Base-by-base conservation (phyloP, 2,888 invertebrate species). In the Leptopilina syphax region DNA sequence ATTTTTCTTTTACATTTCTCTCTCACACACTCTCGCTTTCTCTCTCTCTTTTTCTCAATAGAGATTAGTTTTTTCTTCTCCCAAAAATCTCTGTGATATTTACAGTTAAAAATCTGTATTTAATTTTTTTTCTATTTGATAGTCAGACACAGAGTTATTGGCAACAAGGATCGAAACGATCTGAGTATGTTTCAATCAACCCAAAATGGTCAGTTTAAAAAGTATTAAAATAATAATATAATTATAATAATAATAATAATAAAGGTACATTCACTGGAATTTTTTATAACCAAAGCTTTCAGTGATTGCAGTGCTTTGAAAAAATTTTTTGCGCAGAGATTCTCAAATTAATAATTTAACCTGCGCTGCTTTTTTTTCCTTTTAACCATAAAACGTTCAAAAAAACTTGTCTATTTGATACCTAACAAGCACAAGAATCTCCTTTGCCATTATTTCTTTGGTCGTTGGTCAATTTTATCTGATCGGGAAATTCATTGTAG, bases 401-500 rank as follows among this genome's bases (percentile, higher is more conserved):
- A 82, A 80, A 68, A 76, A 66, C 80, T 81, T n/a, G 54, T 67
- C 68, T 76, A 83, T 85, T 86, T 85, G 83, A 83, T 86, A 86
- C 93, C 94, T 95, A 96, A 94, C 95, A 96, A 93, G 95, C 95
- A 93, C 95, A 96, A 90, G 95, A 95, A 92, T 95, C 95, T 86
- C 94, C 94, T 90, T 96, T 96, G 90, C 95, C 94, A 90, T 95
- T 95, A 91, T 94, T 95, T 88, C 94, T 94, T 91, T 95, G 95
- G 91, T 95, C 95, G 90, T 95, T 95, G 87, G 95, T 95, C 89
- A 98, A 94, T 92, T 96, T 97, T 92, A 99, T 98, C 94, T 98
- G 97, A 93, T 98, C 98, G 65, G 99, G 99, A 92, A 99, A 99
- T 93, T 99, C 98, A 93, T 98, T 98, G 94, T 97, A 98, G 82